Evolutionary conservation across 2,888 invertebrate species (phyloP), one percentile per base, ranked within the genome.

Genomic region (Arge pagana): DNA sequence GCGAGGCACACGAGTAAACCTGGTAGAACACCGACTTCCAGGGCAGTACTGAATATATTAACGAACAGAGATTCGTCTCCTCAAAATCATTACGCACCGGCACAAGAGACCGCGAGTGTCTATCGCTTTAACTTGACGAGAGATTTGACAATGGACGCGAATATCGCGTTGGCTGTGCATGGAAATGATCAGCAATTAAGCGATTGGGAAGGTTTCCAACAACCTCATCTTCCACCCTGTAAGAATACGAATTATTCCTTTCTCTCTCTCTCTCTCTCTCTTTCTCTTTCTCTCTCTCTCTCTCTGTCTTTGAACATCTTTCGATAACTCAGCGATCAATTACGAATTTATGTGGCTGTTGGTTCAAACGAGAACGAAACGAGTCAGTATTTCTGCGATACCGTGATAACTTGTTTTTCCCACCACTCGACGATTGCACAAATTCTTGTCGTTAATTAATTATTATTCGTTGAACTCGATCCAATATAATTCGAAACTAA

Each of bases 1-100:
- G 67, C 67, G 23, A 66, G 66, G 51, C 66, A 67, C 55, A 67
- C 67, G 16, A 64, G 62, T 54, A 67, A 67, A 43, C 67, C 67
- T 3, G 65, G 62, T 10, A 45, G 65, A 21, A 65, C 66, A 40
- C 63, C 67, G 5, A 65, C 65, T 1, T 63, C 63, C 28, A 53
- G 64, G 11, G 64, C 65, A 4, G 67, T 67, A 8, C 59, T 66
- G 13, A 61, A 67, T 53, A 67, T 67, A n/a, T 55, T 67, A 23
- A 64, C 60, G 21, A 56, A 58, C 21, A 53, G 57, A 21, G 61
- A 61, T 35, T 45, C 45, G 15, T 33, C 45, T 5, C 33, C 35
- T n/a, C 33, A 45, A 33, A 45, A 45, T 19, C 45, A 33, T 11
- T 45, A 33, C 18, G 33, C 33, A 6, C 45, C 45, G 3, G 23